phyloP scores from a whole-genome alignment of 2,888 invertebrate species.

The Stenichneumon culpator region DNA sequence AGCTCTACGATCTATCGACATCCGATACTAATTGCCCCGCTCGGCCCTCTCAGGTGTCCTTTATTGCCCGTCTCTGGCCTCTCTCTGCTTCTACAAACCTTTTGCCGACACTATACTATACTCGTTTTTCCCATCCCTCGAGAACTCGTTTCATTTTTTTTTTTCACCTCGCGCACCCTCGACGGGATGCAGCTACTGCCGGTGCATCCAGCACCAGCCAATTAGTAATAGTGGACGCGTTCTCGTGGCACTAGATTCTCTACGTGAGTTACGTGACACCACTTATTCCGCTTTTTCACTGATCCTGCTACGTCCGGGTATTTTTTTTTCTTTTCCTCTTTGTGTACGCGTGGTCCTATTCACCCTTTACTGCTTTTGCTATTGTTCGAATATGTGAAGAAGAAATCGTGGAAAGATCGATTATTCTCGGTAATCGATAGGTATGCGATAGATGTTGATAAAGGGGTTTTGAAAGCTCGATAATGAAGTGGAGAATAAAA shows the following conservation, averaged over 20 bases:
- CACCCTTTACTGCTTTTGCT: neutral
- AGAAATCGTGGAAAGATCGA: constrained; percentile 9
- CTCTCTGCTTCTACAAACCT: constrained; percentile 61
- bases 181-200: constrained; percentile 30
- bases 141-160: constrained; percentile 19
- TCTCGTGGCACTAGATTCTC: constrained; percentile 49
- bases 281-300: constrained; percentile 60
- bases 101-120: constrained; percentile 54
- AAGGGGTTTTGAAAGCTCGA: neutral
- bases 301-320: constrained; percentile 12
- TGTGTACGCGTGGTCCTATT: constrained; percentile 35
- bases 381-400: neutral
- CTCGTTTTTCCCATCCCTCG: constrained; percentile 27
- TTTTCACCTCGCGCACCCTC: constrained; percentile 36
- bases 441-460: neutral
- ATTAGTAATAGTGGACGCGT: constrained; percentile 65
- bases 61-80: constrained; percentile 62
- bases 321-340: constrained; percentile 48
- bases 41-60: constrained; percentile 71
- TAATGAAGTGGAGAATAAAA: neutral
- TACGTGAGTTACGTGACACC: constrained; percentile 67
- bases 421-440: constrained; percentile 10
- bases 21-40: constrained; percentile 82
- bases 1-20: constrained; percentile 77
- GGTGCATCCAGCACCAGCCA: constrained; percentile 65